phyloP scores from a whole-genome alignment of 2,113 vertebrate species.

The Sinocyclocheilus rhinocerous region DNA sequence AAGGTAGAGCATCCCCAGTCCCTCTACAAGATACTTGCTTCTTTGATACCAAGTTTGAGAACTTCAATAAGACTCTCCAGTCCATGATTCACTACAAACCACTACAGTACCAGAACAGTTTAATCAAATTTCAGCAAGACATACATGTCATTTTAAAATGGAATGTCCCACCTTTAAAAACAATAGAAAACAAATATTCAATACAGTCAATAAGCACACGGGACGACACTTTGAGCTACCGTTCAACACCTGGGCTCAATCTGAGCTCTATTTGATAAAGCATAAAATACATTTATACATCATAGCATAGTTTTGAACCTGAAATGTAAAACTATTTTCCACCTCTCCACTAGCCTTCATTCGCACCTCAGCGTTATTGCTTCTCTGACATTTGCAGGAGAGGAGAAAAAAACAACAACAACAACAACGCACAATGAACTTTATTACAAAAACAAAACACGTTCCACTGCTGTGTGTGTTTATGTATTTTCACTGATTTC shows the following conservation, averaged over 20 bases:
- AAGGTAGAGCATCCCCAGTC: too few relatives aligned
- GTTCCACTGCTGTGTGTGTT: slow-evolving; percentile 24
- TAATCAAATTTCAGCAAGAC: slow-evolving; percentile 57
- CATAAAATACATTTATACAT: slow-evolving; percentile 89
- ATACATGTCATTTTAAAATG: slow-evolving; percentile 48
- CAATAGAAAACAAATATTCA: slow-evolving; percentile 41
- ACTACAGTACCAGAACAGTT: slow-evolving; percentile 56
- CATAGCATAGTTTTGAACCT: slow-evolving; percentile 74
- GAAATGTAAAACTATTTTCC: slow-evolving; percentile 68
- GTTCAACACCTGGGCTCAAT: slow-evolving; percentile 80
- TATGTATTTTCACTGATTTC: slow-evolving; percentile 32
- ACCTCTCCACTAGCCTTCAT: slow-evolving; percentile 16
- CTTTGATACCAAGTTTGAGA: background rate
- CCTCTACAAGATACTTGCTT: too few relatives aligned
- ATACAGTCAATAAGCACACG: slow-evolving; percentile 68
- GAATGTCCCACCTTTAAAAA: slow-evolving; percentile 57
- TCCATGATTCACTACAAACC: slow-evolving; percentile 39
- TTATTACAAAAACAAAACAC: slow-evolving; percentile 22
- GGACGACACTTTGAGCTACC: slow-evolving; percentile 80
- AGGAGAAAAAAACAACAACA: slow-evolving; percentile 36
- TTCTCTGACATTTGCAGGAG: slow-evolving; percentile 61
- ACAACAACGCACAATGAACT: slow-evolving; percentile 57
- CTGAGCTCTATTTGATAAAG: slow-evolving; percentile 83
- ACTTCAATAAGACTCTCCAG: background rate
- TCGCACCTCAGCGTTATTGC: slow-evolving; percentile 84